These are phyloP conservation scores for Oxygymnocypris stewartii DNA, from an alignment of 2,113 vertebrate species.

Conservation along the genomic window DNA sequence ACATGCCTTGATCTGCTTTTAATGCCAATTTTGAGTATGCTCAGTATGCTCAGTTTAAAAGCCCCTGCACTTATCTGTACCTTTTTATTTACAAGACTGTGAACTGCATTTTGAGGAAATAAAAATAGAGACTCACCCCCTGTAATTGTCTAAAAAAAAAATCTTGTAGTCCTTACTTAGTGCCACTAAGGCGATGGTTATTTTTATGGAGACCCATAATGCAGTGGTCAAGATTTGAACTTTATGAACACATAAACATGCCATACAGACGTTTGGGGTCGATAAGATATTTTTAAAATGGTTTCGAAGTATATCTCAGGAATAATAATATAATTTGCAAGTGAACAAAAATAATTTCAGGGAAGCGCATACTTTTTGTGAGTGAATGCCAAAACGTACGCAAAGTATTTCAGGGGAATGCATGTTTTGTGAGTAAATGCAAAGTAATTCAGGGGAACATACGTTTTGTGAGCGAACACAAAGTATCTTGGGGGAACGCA, in stretches of 20 bases:
- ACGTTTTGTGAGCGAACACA: neutral
- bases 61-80: neutral
- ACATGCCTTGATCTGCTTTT: constrained; percentile 73
- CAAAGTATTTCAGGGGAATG: neutral
- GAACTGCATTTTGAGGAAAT: neutral
- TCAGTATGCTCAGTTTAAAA: neutral
- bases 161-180: neutral
- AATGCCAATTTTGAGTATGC: constrained; percentile 52
- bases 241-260: neutral
- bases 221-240: neutral
- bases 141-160: too few species aligned
- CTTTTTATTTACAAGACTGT: constrained; percentile 2
- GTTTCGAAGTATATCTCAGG: too few species aligned
- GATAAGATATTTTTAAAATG: neutral
- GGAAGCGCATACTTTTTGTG: neutral
- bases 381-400: too few species aligned
- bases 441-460: neutral
- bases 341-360: neutral
- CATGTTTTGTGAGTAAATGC: neutral
- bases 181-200: neutral
- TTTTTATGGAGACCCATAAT: constrained; percentile 5
- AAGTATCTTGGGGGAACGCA: too few species aligned
- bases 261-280: neutral
- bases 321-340: neutral
- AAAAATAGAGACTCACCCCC: neutral